These are phyloP conservation scores for Smittia sp. DNA, from an alignment of 2,888 invertebrate genomes.

Conservation along the genomic window DNA sequence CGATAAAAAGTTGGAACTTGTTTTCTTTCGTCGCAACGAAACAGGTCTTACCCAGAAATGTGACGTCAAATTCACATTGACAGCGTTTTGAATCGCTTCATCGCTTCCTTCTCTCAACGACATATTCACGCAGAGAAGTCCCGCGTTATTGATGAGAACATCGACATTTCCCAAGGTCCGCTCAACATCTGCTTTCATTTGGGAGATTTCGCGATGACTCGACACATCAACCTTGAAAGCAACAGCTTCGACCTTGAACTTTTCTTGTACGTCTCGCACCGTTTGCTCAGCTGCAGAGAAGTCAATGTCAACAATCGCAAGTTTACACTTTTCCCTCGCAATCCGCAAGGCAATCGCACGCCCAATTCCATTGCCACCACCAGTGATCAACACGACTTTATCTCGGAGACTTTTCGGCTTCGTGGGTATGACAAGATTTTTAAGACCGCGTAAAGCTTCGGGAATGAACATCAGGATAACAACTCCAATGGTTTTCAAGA, in stretches of 20 bases:
- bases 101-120: conserved; percentile 50
- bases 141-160: conserved; percentile 55
- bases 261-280: conserved; percentile 49
- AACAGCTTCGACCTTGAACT: conserved; percentile 49
- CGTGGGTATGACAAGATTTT: neutral
- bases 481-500: neutral
- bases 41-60: conserved; percentile 52
- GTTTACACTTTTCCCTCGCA: conserved; percentile 52
- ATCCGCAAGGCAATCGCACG: conserved; percentile 53
- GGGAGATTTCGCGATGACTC: conserved; percentile 43
- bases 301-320: conserved; percentile 53
- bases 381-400: conserved; percentile 50
- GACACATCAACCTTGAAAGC: conserved; percentile 49
- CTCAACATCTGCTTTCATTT: conserved; percentile 50
- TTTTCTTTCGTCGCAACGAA: neutral
- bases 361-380: conserved; percentile 55
- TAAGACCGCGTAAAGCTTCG: neutral
- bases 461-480: neutral
- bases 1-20: neutral
- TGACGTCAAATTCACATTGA: conserved; percentile 54
- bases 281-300: conserved; percentile 51
- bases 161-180: conserved; percentile 54
- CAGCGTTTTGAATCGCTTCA: conserved; percentile 52
- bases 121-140: conserved; percentile 50
- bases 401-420: neutral